phyloP scores from a whole-genome alignment of 2,113 vertebrate species.

The Erinaceus europaeus region DNA sequence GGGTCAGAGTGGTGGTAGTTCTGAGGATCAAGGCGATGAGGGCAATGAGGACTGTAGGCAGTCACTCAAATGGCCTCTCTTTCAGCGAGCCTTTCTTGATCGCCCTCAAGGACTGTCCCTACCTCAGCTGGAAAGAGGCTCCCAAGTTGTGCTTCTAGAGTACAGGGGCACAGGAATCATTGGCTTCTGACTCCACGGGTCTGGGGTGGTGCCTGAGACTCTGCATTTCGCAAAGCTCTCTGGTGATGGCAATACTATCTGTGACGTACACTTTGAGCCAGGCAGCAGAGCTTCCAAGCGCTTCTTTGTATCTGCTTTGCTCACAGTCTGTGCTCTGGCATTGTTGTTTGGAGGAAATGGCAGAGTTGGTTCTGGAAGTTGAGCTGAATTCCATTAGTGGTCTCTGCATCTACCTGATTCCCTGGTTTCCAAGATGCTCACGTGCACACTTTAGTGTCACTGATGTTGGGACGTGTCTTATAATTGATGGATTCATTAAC shows the following conservation, averaged over 20 bases:
- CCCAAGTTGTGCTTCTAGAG: accelerated
- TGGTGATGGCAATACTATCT: too few species aligned
- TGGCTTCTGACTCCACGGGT: background rate
- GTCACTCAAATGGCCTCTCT: background rate
- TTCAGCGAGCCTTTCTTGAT: background rate
- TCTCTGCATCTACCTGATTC: too few species aligned
- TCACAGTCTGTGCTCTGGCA: background rate
- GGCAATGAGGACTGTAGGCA: background rate
- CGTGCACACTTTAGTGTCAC: background rate
- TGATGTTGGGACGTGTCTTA: background rate
- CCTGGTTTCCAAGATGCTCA: background rate
- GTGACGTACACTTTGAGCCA: background rate
- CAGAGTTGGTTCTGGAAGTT: background rate
- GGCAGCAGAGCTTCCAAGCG: background rate
- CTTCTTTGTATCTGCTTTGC: background rate
- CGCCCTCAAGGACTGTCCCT: too few species aligned
- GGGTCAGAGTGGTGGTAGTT: too few species aligned
- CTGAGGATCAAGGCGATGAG: too few species aligned
- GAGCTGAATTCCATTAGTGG: background rate
- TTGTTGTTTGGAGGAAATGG: background rate
- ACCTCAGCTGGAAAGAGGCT: background rate
- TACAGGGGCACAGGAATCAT: background rate
- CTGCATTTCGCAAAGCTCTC: background rate
- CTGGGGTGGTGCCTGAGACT: background rate
- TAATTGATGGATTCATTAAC: background rate